Evolutionary conservation across 2,113 vertebrate genomes (phyloP).

Genomic region (Apodemus sylvaticus): DNA sequence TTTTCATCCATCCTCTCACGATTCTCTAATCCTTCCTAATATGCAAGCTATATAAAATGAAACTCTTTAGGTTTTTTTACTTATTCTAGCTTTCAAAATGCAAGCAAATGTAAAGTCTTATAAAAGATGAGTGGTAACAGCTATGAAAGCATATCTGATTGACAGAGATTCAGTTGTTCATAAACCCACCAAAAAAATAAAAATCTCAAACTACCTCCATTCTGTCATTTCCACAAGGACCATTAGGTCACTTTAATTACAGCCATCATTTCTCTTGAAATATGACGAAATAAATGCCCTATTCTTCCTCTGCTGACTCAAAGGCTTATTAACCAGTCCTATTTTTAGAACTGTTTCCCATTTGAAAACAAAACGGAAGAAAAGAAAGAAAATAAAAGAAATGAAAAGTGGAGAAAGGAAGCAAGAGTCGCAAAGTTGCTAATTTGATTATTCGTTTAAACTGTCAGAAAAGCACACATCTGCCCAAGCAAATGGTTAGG

Average conservation of each 20-base stretch:
- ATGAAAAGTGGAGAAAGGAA: constrained; percentile 6
- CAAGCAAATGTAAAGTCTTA: constrained; percentile 12
- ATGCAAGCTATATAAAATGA: constrained; percentile 51
- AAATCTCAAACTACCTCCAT: not conserved
- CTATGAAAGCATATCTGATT: not conserved
- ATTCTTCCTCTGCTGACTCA: constrained; percentile 81
- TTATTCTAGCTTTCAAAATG: constrained; percentile 52
- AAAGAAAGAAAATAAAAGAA: not conserved
- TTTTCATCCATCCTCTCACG: constrained; percentile 76
- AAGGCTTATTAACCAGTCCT: constrained; percentile 14
- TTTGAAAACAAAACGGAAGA: not conserved
- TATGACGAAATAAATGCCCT: constrained; percentile 39
- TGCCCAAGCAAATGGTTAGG: not conserved
- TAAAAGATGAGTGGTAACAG: not conserved
- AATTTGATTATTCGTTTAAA: constrained; percentile 59
- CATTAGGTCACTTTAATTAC: constrained; percentile 17
- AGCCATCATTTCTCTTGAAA: not conserved
- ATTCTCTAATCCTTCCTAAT: constrained; percentile 71
- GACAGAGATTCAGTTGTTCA: not conserved
- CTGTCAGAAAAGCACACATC: constrained; percentile 42
- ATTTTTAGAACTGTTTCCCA: constrained; percentile 34
- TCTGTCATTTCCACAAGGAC: not conserved
- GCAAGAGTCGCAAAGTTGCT: constrained; percentile 1
- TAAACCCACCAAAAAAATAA: not conserved
- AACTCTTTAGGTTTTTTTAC: not conserved